Conservation (phyloP, 1,140 invertebrate species). For the Cyclargus thomasi region DNA sequence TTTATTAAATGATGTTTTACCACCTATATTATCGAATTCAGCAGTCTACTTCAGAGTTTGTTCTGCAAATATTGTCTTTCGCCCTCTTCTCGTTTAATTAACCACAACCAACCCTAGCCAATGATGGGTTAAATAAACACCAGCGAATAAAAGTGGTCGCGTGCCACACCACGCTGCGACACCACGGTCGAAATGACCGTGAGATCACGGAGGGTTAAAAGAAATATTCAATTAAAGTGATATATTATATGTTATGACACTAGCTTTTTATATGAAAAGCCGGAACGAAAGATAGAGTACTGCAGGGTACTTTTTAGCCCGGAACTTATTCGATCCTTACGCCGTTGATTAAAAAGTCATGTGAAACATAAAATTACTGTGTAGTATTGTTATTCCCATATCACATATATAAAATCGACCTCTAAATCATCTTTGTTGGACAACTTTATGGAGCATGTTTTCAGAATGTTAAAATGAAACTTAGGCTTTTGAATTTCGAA, state of each 20-base stretch:
- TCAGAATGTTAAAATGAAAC: no score
- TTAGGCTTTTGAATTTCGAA: no score
- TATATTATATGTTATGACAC: neutral
- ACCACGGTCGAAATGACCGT: conserved; percentile 44
- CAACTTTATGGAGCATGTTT: no score
- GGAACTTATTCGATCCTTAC: no score
- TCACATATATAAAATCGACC: no score
- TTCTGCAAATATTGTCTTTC: neutral
- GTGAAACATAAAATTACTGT: no score
- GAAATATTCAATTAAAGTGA: conserved; percentile 7
- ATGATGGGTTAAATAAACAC: conserved; percentile 60
- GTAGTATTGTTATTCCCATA: no score
- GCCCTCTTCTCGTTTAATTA: neutral
- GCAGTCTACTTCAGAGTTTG: neutral
- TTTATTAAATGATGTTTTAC: no score
- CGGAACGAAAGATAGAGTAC: neutral
- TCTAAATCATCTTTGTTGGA: no score
- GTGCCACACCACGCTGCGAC: conserved; percentile 52
- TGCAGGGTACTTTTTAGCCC: neutral
- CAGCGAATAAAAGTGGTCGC: conserved; percentile 62
- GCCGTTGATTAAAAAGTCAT: no score
- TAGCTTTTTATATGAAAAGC: neutral
- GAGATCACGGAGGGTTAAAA: conserved; percentile 30
- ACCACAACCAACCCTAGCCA: neutral
- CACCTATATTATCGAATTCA: no score